Evolutionary conservation across 2,113 vertebrate species (phyloP).

Genomic region (Rousettus leschenaultii): DNA sequence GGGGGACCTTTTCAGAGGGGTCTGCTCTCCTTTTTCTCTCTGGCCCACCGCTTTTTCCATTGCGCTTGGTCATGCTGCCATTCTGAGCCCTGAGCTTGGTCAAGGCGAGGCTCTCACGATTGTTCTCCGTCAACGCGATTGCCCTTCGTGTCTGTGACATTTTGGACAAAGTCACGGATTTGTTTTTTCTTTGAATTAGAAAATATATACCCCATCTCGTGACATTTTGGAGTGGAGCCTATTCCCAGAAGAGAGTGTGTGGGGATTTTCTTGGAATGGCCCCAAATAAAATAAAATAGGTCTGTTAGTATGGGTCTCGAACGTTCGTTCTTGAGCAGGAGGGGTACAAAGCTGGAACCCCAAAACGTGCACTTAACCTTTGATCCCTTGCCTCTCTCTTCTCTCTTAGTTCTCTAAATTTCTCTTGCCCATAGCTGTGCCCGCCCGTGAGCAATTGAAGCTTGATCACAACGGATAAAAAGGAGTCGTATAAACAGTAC

Average conservation of each 20-base stretch:
- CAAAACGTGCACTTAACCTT: background rate
- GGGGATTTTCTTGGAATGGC: background rate
- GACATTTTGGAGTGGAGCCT: background rate
- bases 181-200: background rate
- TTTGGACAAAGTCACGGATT: background rate
- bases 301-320: background rate
- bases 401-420: background rate
- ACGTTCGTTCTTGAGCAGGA: background rate
- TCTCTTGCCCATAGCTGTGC: background rate
- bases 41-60: background rate
- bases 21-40: background rate
- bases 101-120: background rate
- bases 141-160: background rate
- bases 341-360: background rate
- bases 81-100: background rate
- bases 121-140: background rate
- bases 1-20: fast-evolving
- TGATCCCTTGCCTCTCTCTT: background rate
- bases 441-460: background rate
- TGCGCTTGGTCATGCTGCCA: background rate
- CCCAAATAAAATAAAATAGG: background rate
- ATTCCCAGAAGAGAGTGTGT: background rate
- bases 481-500: background rate
- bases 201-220: background rate
- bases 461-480: background rate